Evolutionary conservation across 2,113 vertebrate genomes (phyloP).

Genomic region (Pteruthius melanotis): DNA sequence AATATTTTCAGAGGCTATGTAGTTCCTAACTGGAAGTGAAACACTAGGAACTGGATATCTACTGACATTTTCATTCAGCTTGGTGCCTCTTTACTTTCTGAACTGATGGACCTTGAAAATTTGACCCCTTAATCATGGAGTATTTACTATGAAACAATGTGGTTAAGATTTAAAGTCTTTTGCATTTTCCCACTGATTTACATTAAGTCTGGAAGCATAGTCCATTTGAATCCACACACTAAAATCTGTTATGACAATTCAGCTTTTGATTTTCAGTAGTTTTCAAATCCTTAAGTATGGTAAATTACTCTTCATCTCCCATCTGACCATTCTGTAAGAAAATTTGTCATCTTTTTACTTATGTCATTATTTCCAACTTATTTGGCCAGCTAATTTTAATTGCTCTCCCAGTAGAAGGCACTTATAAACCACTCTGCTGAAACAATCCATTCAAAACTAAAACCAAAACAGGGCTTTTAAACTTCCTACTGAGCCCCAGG

Average conservation of each 20-base stretch:
- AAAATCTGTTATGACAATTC: not conserved
- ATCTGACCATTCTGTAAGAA: not conserved
- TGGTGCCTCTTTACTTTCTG: not conserved
- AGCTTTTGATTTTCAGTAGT: not conserved
- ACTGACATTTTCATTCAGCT: not conserved
- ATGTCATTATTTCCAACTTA: not conserved
- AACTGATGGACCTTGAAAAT: not conserved
- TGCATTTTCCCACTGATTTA: not conserved
- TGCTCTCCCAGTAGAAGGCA: not conserved
- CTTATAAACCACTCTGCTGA: not conserved
- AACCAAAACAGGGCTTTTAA: not conserved
- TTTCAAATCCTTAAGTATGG: not conserved
- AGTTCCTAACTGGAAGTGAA: not conserved
- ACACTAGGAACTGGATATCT: not conserved
- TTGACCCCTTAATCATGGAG: not conserved
- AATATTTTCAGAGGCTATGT: not conserved
- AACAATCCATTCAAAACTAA: not conserved
- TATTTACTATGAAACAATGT: not conserved
- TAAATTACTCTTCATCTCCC: not conserved
- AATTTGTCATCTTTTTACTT: not conserved
- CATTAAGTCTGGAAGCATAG: not conserved
- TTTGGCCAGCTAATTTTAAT: conserved; percentile 25
- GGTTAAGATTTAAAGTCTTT: not conserved
- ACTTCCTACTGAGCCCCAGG: not conserved
- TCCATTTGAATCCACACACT: not conserved